Evolutionary conservation across 2,888 invertebrate genomes (phyloP).

Genomic region (Heteromyza rotundicornis): DNA sequence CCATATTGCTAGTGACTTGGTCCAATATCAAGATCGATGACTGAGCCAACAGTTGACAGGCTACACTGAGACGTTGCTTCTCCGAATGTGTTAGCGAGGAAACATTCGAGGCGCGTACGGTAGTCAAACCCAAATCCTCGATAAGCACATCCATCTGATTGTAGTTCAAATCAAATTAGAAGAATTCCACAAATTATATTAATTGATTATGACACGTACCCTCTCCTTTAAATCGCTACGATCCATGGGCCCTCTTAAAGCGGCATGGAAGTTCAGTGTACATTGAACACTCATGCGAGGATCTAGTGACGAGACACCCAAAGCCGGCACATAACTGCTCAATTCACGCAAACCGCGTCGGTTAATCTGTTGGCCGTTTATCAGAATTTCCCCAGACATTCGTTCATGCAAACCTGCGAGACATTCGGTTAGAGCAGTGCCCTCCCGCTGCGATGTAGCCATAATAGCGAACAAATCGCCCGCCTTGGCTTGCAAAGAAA

Average conservation of each 20-base stretch:
- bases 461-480: constrained; percentile 90
- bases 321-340: constrained; percentile 65
- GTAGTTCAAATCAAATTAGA: no score
- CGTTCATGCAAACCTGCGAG: constrained; percentile 78
- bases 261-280: constrained; percentile 83
- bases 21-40: constrained; percentile 87
- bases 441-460: constrained; percentile 87
- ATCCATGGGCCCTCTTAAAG: constrained; percentile 66
- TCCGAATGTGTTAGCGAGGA: constrained; percentile 87
- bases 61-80: constrained; percentile 83
- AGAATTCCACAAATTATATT: no score
- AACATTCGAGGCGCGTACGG: constrained; percentile 86
- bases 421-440: constrained; percentile 83
- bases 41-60: constrained; percentile 85
- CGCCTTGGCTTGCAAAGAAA: constrained; percentile 87
- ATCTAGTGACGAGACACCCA: constrained; percentile 59
- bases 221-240: constrained; percentile 73
- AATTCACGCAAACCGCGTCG: constrained; percentile 74
- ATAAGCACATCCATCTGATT: constrained; percentile 86
- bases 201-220: no score
- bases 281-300: constrained; percentile 90
- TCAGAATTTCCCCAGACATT: constrained; percentile 77
- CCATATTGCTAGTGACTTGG: constrained; percentile 73
- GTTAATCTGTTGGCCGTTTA: constrained; percentile 85
- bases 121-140: constrained; percentile 89